Conservation (phyloP, 37 sponge, comb jelly and placozoan genomes). For the Agelas oroides region DNA sequence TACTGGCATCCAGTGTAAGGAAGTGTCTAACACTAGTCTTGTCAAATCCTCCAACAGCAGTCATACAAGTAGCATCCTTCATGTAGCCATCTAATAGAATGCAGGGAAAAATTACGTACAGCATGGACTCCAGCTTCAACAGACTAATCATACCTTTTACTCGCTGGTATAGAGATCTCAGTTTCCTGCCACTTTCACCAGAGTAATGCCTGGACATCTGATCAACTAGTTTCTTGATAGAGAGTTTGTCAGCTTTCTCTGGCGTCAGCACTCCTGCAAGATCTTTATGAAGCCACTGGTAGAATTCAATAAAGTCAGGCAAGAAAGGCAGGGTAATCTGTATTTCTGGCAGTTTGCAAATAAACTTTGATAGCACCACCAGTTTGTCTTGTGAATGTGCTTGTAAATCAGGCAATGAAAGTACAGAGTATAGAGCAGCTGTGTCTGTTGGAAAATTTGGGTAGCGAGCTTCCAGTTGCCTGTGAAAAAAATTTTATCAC, state of each 20-base stretch:
- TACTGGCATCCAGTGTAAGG: too few species aligned
- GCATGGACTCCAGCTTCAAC: too few species aligned
- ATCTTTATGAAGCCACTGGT: conserved; percentile 73
- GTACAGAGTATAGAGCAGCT: conserved; percentile 50
- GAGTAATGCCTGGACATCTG: conserved; percentile 16
- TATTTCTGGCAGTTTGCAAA: conserved; percentile 26
- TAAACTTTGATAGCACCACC: conserved; percentile 22
- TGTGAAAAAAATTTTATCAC: neutral
- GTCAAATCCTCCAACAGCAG: too few species aligned
- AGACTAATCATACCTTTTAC: conserved; percentile 48
- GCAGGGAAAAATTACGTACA: too few species aligned
- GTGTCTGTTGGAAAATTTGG: conserved; percentile 58
- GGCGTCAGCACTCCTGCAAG: conserved; percentile 53
- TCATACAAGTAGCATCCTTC: too few species aligned
- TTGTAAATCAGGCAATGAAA: neutral
- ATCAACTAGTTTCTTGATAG: conserved; percentile 47
- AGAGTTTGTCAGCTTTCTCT: conserved; percentile 47
- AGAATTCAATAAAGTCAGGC: conserved; percentile 78
- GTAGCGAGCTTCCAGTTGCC: conserved; percentile 41
- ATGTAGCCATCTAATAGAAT: too few species aligned
- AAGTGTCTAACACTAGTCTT: too few species aligned
- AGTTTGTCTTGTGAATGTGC: too few species aligned
- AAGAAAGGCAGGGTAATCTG: conserved; percentile 25
- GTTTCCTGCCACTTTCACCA: conserved; percentile 1
- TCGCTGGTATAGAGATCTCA: conserved; percentile 49